These are phyloP conservation scores for Pseudonaja textilis DNA, from an alignment of 2,113 vertebrate species.

Conservation along the genomic window DNA sequence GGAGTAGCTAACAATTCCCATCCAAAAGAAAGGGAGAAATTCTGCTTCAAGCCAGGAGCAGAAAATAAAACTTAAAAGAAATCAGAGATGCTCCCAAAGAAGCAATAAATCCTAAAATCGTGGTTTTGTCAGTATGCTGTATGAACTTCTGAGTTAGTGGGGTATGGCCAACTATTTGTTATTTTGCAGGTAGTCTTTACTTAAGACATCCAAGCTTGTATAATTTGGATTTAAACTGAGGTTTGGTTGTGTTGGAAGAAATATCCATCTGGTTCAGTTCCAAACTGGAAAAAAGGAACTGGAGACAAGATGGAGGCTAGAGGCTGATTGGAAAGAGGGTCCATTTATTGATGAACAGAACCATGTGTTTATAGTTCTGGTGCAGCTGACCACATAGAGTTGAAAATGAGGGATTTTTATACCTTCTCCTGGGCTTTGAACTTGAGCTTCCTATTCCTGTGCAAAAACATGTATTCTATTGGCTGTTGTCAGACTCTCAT, in stretches of 20 bases:
- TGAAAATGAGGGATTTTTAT: no score
- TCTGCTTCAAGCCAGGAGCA: neutral
- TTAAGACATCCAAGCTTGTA: neutral
- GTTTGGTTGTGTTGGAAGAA: neutral
- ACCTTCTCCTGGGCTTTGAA: no score
- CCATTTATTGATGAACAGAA: no score
- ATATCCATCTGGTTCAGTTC: no score
- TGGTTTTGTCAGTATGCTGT: neutral
- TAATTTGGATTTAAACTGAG: neutral
- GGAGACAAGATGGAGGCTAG: no score
- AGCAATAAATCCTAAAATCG: neutral
- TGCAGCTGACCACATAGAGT: no score
- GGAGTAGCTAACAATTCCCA: neutral
- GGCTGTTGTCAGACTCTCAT: no score
- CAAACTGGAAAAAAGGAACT: no score
- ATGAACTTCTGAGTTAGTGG: neutral
- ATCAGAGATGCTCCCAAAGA: neutral
- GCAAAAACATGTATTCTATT: no score
- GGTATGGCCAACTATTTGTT: neutral
- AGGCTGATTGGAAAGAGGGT: no score
- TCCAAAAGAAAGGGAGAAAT: neutral
- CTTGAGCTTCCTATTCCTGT: no score
- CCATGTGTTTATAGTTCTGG: no score
- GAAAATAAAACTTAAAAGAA: neutral
- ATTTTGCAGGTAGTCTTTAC: neutral